Percentiles rank a stretch among this genome's conserved stretches.
These are phyloP conservation scores for Sphenopsis melanotis DNA, from an alignment of 2,797 vertebrate genomes.

Conservation along the genomic window DNA sequence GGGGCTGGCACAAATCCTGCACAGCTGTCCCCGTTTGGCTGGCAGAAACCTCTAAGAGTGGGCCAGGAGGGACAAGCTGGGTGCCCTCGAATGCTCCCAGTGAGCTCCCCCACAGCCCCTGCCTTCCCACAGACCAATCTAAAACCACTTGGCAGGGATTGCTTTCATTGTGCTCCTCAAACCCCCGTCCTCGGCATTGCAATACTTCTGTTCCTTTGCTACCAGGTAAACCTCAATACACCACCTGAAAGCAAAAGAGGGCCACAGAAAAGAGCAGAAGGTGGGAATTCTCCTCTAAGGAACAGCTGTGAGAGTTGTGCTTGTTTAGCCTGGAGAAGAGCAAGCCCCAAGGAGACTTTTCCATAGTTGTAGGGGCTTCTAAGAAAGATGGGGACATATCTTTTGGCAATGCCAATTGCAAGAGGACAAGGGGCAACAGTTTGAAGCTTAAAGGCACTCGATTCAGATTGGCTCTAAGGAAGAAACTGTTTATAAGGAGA, in stretches of 20 bases:
- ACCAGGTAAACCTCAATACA: neutral
- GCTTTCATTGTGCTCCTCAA: no score
- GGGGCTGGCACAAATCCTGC: neutral
- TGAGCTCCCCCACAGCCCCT: neutral
- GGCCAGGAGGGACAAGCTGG: neutral
- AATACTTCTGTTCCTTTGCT: neutral
- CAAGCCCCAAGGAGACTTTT: no score
- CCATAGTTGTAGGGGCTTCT: no score
- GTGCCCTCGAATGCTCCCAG: neutral
- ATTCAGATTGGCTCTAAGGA: no score
- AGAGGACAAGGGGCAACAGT: no score
- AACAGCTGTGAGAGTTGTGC: neutral
- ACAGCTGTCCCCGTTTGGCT: neutral
- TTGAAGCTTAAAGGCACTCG: no score
- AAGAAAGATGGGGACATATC: no score
- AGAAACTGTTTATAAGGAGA: no score
- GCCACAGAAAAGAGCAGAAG: neutral
- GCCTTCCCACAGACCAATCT: neutral
- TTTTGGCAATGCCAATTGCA: no score
- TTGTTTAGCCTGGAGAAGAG: neutral
- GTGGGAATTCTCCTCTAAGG: neutral
- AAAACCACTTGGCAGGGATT: neutral
- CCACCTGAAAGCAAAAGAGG: neutral
- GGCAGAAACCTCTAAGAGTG: neutral
- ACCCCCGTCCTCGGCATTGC: fast-evolving